Conservation (phyloP, 2,113 vertebrate genomes). For the Setophaga coronata region DNA sequence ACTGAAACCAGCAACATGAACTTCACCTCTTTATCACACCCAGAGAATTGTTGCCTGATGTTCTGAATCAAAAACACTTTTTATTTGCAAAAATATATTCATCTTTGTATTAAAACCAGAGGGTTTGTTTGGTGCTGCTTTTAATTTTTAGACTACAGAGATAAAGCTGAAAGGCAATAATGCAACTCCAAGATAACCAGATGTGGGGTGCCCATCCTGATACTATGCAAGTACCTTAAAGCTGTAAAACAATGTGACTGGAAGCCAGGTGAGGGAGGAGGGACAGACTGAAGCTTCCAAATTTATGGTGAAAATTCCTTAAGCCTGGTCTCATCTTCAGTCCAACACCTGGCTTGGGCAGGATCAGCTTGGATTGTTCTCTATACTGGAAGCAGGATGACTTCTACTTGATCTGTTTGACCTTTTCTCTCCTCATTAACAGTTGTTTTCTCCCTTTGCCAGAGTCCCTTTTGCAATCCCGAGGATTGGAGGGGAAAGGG, state of each 20-base stretch:
- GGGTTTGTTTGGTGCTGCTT: neutral
- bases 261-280: neutral
- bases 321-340: neutral
- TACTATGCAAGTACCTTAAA: neutral
- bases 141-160: neutral
- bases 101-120: neutral
- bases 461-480: neutral
- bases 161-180: conserved; percentile 22
- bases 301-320: neutral
- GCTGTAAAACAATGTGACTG: neutral
- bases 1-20: neutral
- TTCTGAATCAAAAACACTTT: neutral
- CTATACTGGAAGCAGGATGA: neutral
- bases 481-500: neutral
- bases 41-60: neutral
- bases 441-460: neutral
- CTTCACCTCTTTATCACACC: neutral
- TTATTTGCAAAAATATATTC: neutral
- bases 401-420: neutral
- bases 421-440: neutral
- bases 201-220: neutral
- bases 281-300: neutral
- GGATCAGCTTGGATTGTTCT: neutral
- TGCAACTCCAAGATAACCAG: neutral
- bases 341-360: neutral